A percentile compares a stretch with the other conserved stretches of the same genome.
Evolutionary conservation across 2,888 invertebrate genomes (phyloP).

Genomic region (Harpalus rufipes): DNA sequence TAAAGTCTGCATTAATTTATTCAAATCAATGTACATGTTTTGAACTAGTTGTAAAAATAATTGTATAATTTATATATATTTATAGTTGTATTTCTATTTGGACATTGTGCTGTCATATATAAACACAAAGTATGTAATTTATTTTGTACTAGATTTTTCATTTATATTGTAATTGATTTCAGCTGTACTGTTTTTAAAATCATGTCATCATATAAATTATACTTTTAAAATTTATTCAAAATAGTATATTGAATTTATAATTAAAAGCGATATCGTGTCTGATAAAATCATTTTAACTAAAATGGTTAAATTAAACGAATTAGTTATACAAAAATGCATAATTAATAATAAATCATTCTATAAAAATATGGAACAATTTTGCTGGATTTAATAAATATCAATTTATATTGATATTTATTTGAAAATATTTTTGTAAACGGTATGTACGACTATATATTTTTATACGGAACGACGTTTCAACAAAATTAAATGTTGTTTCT

Average conservation of each 20-base stretch:
- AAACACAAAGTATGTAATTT: not conserved
- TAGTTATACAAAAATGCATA: not conserved
- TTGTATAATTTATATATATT: not conserved
- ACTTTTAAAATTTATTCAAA: slow-evolving; percentile 12
- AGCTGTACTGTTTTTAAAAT: slow-evolving; percentile 17
- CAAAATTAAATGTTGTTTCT: not conserved
- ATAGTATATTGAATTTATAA: slow-evolving; percentile 25
- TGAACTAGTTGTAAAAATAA: not conserved
- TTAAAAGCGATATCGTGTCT: slow-evolving; percentile 10
- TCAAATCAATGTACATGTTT: not conserved
- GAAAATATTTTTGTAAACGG: not conserved
- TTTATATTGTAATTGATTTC: not conserved
- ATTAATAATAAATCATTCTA: slow-evolving; percentile 19
- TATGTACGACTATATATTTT: not conserved
- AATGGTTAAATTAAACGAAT: not conserved
- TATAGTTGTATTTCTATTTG: not conserved
- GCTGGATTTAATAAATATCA: not conserved
- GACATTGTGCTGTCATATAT: not conserved
- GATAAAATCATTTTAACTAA: slow-evolving; percentile 8
- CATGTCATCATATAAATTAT: slow-evolving; percentile 10
- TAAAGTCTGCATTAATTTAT: too few species aligned
- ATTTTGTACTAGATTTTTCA: not conserved
- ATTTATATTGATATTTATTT: not conserved
- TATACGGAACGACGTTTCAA: not conserved
- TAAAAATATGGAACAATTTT: not conserved